Percentiles rank a stretch among this genome's conserved stretches.
These are phyloP conservation scores for Chouioia cunea DNA, from an alignment of 2,888 invertebrate genomes.

Conservation along the genomic window DNA sequence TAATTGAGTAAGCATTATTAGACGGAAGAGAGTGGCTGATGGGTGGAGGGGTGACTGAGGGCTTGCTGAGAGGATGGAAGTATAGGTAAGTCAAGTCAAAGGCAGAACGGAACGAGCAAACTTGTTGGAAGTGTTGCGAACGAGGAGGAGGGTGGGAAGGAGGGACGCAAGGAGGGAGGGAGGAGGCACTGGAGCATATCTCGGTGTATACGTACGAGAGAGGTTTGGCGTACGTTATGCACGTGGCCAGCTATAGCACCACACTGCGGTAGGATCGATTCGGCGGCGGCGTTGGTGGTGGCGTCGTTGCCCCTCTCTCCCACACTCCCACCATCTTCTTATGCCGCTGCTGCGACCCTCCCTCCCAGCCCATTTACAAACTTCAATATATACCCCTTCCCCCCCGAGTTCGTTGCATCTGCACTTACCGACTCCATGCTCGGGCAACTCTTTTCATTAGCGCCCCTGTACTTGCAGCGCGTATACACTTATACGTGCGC, in stretches of 20 bases:
- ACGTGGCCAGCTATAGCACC: slow-evolving; percentile 60
- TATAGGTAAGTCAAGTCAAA: slow-evolving; percentile 11
- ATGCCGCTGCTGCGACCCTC: slow-evolving; percentile 2
- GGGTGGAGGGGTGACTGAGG: background rate
- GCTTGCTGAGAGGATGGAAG: slow-evolving; percentile 18
- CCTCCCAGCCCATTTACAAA: slow-evolving; percentile 56
- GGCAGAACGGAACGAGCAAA: slow-evolving; percentile 27
- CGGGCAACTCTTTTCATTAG: background rate
- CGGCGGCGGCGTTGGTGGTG: slow-evolving; percentile 46
- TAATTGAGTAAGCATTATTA: slow-evolving; percentile 33
- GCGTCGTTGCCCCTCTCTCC: background rate
- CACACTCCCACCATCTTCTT: slow-evolving; percentile 4
- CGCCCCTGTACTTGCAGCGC: too few relatives aligned
- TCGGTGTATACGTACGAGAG: background rate
- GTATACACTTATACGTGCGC: too few relatives aligned
- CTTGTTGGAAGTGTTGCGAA: background rate
- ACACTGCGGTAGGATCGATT: slow-evolving; percentile 66
- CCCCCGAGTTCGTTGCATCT: background rate
- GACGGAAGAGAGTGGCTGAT: slow-evolving; percentile 15
- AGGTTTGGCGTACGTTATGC: slow-evolving; percentile 57
- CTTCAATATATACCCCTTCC: slow-evolving; percentile 55
- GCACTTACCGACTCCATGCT: background rate
- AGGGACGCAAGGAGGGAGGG: too few relatives aligned
- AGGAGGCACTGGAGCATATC: background rate
- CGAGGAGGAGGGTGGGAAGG: slow-evolving; percentile 11